Evolutionary conservation across 1,140 invertebrate genomes (phyloP).

Genomic region (Wasmannia auropunctata): DNA sequence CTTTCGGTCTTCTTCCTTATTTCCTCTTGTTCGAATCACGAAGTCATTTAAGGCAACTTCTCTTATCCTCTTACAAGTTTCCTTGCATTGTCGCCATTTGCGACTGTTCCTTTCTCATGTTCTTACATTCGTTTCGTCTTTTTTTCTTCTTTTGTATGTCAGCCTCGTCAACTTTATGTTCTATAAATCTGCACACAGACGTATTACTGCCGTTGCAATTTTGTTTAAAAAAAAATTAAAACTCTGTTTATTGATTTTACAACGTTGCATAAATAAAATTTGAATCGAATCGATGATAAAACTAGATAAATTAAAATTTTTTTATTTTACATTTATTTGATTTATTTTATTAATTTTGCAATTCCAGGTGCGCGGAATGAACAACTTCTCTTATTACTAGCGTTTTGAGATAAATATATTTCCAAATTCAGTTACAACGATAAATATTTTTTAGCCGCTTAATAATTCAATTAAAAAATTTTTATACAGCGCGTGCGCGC

Average conservation of each 20-base stretch:
- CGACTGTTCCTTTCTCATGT: neutral
- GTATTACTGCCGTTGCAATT: neutral
- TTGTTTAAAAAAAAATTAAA: neutral
- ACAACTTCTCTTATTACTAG: neutral
- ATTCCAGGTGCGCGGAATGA: neutral
- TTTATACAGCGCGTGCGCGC: neutral
- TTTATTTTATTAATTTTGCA: neutral
- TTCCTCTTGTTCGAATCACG: constrained; percentile 15
- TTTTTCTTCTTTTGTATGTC: neutral
- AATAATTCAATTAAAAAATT: constrained; percentile 39
- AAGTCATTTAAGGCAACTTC: constrained; percentile 37
- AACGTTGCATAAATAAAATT: neutral
- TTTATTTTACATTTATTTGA: neutral
- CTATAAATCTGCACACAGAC: neutral
- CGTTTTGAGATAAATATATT: neutral
- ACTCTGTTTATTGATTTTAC: neutral
- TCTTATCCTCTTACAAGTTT: constrained; percentile 46
- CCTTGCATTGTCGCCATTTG: constrained; percentile 28
- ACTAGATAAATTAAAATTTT: neutral
- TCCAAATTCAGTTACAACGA: neutral
- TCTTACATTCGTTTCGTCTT: neutral
- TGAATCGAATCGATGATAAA: neutral
- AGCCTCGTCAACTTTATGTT: neutral
- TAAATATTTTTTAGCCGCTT: constrained; percentile 11
- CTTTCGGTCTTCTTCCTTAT: neutral